phyloP scores from a whole-genome alignment of 1,140 invertebrate species.

The Zeugodacus cucurbitae region DNA sequence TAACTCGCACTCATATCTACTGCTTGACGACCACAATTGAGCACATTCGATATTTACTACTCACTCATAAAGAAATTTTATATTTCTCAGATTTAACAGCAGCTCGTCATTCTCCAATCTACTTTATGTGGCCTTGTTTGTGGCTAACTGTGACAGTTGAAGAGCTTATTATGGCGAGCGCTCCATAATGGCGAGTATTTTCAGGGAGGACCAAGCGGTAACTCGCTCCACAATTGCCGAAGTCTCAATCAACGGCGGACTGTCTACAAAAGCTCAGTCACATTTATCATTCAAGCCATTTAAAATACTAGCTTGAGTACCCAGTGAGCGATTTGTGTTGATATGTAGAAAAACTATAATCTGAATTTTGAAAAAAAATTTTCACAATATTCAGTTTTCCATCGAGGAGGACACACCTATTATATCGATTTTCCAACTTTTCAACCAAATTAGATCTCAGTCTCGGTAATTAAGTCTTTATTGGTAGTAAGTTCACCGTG shows the following conservation, averaged over 20 bases:
- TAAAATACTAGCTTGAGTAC: not conserved
- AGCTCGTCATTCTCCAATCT: not conserved
- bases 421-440: too few species aligned
- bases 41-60: not conserved
- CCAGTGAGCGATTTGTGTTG: not conserved
- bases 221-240: not conserved
- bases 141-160: not conserved
- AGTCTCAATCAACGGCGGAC: not conserved
- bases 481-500: too few species aligned
- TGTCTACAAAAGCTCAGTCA: not conserved
- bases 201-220: not conserved
- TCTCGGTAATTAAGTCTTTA: too few species aligned
- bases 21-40: not conserved
- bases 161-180: not conserved
- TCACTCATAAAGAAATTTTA: not conserved
- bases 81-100: not conserved
- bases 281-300: not conserved
- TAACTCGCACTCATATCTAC: not conserved
- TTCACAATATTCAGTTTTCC: too few species aligned
- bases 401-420: too few species aligned
- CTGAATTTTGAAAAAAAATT: too few species aligned
- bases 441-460: too few species aligned
- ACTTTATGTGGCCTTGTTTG: not conserved
- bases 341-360: too few species aligned
- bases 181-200: not conserved